A percentile compares a stretch with the other conserved stretches of the same genome.
These are phyloP conservation scores for Sylvilagus bachmani DNA, from an alignment of 2,113 vertebrate species.

Conservation along the genomic window DNA sequence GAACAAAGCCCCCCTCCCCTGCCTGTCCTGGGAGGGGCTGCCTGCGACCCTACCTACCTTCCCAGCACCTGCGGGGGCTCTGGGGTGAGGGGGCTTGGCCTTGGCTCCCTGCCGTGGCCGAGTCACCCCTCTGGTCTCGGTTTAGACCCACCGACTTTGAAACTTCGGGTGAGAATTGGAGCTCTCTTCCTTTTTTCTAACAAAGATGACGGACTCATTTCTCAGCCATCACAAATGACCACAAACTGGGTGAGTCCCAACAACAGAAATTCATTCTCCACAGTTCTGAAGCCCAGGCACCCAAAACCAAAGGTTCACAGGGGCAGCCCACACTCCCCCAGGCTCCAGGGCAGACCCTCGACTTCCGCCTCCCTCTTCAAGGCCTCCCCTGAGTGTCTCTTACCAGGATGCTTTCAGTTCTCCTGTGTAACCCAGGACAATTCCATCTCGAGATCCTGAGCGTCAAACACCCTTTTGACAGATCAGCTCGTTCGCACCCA, in stretches of 20 bases:
- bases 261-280: not conserved
- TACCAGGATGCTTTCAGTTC: not conserved
- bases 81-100: not conserved
- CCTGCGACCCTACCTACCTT: not conserved
- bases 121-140: not conserved
- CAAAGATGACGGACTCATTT: not conserved
- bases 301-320: not conserved
- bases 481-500: not conserved
- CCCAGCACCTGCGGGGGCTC: not conserved
- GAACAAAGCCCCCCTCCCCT: not conserved
- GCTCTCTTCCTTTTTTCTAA: not conserved
- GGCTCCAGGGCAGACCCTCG: rapidly evolving
- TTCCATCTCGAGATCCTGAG: not conserved
- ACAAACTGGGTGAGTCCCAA: not conserved
- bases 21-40: not conserved
- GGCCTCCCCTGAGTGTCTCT: not conserved
- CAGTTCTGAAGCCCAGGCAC: not conserved
- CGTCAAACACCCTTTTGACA: not conserved
- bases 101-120: not conserved
- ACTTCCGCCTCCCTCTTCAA: not conserved
- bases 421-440: not conserved
- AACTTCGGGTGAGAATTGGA: not conserved
- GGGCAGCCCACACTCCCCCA: rapidly evolving
- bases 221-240: not conserved
- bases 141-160: not conserved